A percentile compares a stretch with the other conserved stretches of the same genome.
phyloP scores from a whole-genome alignment of 2,797 vertebrate genomes.

The Liparis tanakae region DNA sequence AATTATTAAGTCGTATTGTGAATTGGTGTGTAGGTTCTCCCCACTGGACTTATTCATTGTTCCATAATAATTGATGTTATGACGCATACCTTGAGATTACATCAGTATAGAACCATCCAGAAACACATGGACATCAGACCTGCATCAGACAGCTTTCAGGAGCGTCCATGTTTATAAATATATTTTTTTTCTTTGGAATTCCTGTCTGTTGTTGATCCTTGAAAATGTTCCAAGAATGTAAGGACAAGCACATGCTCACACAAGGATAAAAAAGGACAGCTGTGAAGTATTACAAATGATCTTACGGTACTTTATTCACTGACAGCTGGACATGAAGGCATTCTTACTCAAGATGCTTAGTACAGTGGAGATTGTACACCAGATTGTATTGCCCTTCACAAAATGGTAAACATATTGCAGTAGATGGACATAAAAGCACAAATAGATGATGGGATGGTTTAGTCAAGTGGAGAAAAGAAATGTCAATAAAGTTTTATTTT shows the following conservation, averaged over 20 bases:
- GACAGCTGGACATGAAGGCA: conserved; percentile 60
- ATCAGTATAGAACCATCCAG: not conserved
- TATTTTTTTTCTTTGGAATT: not conserved
- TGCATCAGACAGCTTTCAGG: not conserved
- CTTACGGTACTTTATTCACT: conserved; percentile 70
- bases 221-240: conserved; percentile 2
- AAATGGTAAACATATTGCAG: conserved; percentile 48
- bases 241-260: not conserved
- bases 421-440: conserved; percentile 54
- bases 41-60: not conserved
- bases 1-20: not conserved
- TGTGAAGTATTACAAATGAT: conserved; percentile 53
- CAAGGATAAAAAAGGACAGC: conserved; percentile 32
- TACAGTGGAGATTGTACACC: conserved; percentile 73
- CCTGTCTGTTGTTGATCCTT: not conserved
- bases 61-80: not conserved
- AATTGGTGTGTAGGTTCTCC: not conserved
- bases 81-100: not conserved
- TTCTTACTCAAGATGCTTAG: conserved; percentile 66
- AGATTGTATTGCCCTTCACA: conserved; percentile 65
- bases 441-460: conserved; percentile 30
- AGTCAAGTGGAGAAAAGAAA: conserved; percentile 33
- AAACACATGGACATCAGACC: not conserved
- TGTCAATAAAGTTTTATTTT: conserved; percentile 25
- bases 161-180: not conserved